phyloP scores from a whole-genome alignment of 2,113 vertebrate species.

The Ptychochromis oligacanthus region DNA sequence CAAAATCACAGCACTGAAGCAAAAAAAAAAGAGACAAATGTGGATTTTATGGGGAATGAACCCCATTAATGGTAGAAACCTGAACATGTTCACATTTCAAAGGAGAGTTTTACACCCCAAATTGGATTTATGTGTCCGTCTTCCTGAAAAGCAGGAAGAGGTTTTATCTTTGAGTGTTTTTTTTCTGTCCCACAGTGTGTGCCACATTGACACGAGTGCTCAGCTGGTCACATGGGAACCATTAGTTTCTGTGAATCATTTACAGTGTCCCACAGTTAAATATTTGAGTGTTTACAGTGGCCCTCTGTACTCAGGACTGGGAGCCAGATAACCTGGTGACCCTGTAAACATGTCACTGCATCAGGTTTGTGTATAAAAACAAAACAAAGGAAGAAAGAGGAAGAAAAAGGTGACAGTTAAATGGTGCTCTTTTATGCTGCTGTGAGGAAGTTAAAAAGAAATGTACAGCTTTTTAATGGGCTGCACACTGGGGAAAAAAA shows the following conservation, averaged over 20 bases:
- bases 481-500: neutral
- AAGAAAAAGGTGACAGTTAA: neutral
- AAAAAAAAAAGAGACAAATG: slow-evolving; percentile 3
- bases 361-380: slow-evolving; percentile 7
- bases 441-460: neutral
- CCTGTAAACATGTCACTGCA: slow-evolving; percentile 1
- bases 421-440: neutral
- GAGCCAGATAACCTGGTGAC: slow-evolving; percentile 13
- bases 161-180: slow-evolving; percentile 16
- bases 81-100: slow-evolving; percentile 35
- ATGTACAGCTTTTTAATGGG: neutral
- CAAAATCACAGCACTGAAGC: neutral
- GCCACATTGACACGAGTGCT: slow-evolving; percentile 18
- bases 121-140: slow-evolving; percentile 31
- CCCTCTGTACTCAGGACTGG: slow-evolving; percentile 5
- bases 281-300: slow-evolving; percentile 40
- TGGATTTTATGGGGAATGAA: neutral
- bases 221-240: slow-evolving; percentile 58
- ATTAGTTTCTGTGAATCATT: slow-evolving; percentile 65
- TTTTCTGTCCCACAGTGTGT: neutral
- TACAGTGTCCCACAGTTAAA: slow-evolving; percentile 35
- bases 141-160: neutral
- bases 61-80: slow-evolving; percentile 28
- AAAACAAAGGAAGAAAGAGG: neutral
- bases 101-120: slow-evolving; percentile 14